Evolutionary conservation across 2,888 invertebrate genomes (phyloP), one percentile per base, ranked within the genome.

Genomic region (Drosophila meridiana): DNA sequence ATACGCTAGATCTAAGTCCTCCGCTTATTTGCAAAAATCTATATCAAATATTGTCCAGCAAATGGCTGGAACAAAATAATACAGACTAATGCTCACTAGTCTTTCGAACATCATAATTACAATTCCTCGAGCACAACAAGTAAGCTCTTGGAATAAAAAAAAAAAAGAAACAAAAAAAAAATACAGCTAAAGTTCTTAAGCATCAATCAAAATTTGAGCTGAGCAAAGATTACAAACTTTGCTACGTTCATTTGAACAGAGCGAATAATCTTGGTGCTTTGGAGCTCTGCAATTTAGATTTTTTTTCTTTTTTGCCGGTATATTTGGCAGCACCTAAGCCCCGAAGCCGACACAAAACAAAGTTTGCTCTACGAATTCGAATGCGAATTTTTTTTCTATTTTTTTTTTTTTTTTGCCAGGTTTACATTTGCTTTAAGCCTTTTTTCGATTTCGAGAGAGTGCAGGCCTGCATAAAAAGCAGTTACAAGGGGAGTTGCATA

Each of bases 341-440:
- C 75, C 61, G 70, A 58, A 73, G 86, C 76, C 60, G 62, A 55
- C 67, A 45, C 56, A 45, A 62, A 66, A 60, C 65, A 86, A 80
- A 87, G 78, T 88, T 88, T 80, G 78, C 88, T 83, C 82, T 80
- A 76, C 80, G 45, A 66, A 40, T 45, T 76, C 78, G 42, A 65
- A 40, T 38, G 14, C n/a, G 38, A 20, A 30, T 38, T 71, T 76
- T 69, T 83, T 70, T 73, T n/a, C n/a, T n/a, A 30, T 38, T 71
- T 76, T 69, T 4, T 13, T 13, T 7, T 42, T n/a, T n/a, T 47
- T 47, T 26, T 28, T 7, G 47, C 13, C 63, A 73, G 69, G 71
- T 77, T 84, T 84, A 78, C 67, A 75, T 82, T 85, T 70, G 84
- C 87, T 76, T 69, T 81, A 74, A 83, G 84, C 84, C 72, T 69